A percentile compares a stretch with the other conserved stretches of the same genome.
Evolutionary conservation across 2,888 invertebrate species (phyloP).

Genomic region (Caenorhabditis zanzibari): DNA sequence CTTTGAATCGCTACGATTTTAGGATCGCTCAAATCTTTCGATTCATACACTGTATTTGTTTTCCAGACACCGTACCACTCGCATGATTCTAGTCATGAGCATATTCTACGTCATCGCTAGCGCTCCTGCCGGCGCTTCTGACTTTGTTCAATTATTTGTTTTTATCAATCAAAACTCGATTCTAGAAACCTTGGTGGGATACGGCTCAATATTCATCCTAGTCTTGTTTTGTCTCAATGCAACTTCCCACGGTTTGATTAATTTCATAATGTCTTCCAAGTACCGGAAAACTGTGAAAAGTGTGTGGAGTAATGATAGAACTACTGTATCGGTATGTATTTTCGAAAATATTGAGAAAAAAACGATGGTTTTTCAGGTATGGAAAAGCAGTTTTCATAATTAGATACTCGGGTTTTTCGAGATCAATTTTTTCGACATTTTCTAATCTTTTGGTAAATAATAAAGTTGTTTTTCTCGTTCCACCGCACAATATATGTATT

Average conservation of each 20-base stretch:
- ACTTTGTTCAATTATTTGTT: constrained; percentile 4
- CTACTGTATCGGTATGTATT: background rate
- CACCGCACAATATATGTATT: too few relatives aligned
- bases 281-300: constrained; percentile 1
- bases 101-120: constrained; percentile 15
- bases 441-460: too few relatives aligned
- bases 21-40: too few relatives aligned
- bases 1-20: too few relatives aligned
- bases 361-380: too few relatives aligned
- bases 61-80: constrained; percentile 1
- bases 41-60: too few relatives aligned
- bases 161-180: background rate
- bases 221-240: constrained; percentile 18
- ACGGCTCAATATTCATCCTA: constrained; percentile 1
- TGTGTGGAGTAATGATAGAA: background rate
- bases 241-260: constrained; percentile 14
- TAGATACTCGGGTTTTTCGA: too few relatives aligned
- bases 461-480: too few relatives aligned
- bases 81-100: constrained; percentile 6
- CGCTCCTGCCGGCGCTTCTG: background rate
- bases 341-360: too few relatives aligned
- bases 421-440: too few relatives aligned
- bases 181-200: constrained; percentile 4
- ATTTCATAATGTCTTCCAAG: constrained; percentile 17
- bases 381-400: too few relatives aligned